Evolutionary conservation across 35 echinoderm and acorn worm genomes (phyloP).

Genomic region (Amphiura filiformis): DNA sequence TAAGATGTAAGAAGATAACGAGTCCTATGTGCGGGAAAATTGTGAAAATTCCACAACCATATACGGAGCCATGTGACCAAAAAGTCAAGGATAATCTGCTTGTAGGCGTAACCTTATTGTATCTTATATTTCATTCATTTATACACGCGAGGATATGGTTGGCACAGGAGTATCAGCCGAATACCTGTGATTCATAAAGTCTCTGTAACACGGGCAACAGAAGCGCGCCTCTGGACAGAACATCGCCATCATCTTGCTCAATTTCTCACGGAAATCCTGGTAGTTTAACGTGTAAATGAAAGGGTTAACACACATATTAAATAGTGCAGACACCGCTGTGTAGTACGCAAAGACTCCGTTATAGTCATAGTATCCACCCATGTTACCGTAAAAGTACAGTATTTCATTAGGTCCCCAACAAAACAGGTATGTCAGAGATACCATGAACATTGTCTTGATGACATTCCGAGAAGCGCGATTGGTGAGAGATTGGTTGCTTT

Average conservation of each 20-base stretch:
- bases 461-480: conserved; percentile 47
- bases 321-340: conserved; percentile 46
- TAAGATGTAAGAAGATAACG: too few relatives aligned
- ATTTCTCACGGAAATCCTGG: conserved; percentile 34
- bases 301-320: conserved; percentile 69
- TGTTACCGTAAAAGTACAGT: conserved; percentile 71
- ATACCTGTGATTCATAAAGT: too few relatives aligned
- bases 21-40: too few relatives aligned
- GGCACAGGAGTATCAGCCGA: too few relatives aligned
- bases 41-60: too few relatives aligned
- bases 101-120: too few relatives aligned
- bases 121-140: too few relatives aligned
- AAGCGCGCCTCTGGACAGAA: not conserved
- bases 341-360: conserved; percentile 38
- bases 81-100: too few relatives aligned
- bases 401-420: conserved; percentile 82
- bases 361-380: conserved; percentile 53
- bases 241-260: not conserved
- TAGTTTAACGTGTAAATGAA: conserved; percentile 70
- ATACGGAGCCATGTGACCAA: too few relatives aligned
- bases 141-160: too few relatives aligned
- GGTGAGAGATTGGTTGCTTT: not conserved
- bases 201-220: too few relatives aligned
- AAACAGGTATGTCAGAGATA: conserved; percentile 67
- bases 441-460: conserved; percentile 69